phyloP scores from a whole-genome alignment of 2,797 vertebrate species.

The Delichon dasypus region DNA sequence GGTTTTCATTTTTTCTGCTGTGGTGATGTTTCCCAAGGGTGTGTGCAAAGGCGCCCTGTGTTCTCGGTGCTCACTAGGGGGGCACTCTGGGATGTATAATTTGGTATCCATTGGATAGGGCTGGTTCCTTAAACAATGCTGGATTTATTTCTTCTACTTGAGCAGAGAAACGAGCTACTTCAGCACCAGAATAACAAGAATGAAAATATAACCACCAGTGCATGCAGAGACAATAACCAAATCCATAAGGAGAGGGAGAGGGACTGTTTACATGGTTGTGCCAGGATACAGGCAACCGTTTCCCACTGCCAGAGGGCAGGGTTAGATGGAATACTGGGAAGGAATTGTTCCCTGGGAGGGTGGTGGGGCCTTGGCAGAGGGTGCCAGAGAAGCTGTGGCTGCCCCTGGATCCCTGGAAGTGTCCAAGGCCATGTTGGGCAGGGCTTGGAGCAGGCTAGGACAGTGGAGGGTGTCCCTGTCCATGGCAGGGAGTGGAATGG shows the following conservation, averaged over 20 bases:
- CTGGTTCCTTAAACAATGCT: background rate
- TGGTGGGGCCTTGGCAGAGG: background rate
- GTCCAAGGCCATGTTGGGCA: background rate
- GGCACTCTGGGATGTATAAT: background rate
- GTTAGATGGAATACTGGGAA: fast-evolving
- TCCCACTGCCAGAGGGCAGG: background rate
- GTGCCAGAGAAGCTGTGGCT: background rate
- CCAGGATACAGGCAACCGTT: background rate
- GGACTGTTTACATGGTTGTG: background rate
- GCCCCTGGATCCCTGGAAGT: background rate
- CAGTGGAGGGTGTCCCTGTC: fast-evolving
- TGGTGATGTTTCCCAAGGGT: background rate
- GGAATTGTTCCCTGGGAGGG: background rate
- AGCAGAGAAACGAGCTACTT: background rate
- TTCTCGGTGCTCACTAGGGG: background rate
- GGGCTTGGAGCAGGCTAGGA: background rate
- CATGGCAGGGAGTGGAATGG: fast-evolving
- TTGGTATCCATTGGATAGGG: background rate
- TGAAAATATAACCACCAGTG: background rate
- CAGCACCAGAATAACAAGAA: background rate
- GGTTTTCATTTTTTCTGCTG: background rate
- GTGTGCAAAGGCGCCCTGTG: background rate
- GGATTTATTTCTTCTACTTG: background rate
- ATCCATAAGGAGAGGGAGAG: background rate
- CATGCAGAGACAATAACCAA: background rate